Evolutionary conservation across 2,113 vertebrate genomes (phyloP), one percentile per base, ranked within the genome.

Genomic region (Silurus asotus): DNA sequence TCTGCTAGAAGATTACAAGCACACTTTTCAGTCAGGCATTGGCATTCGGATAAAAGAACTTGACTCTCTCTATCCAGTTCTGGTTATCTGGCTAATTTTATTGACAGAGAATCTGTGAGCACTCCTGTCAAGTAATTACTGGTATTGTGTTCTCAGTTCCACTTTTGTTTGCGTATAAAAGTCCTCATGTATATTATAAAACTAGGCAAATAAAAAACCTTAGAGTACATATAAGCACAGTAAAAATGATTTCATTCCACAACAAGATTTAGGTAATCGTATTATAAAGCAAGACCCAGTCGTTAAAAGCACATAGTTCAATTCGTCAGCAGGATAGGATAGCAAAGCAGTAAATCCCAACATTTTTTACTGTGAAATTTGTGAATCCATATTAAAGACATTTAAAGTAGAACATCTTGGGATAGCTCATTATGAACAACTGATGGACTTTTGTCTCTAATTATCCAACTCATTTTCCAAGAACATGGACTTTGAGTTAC

Each of bases 11-110:
- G 77, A 90, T 89, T 88, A 90, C 84, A 87, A 82, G 81, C 77
- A 77, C 79, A 37, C 86, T 85, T 59, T 82, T 82, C 69, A 70
- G 79, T 79, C 61, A 80, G 74, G 15, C 72, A 89, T 78, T 88
- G 90, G 88, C 86, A 87, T 91, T 91, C 84, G 87, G 72, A 91
- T 91, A 87, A 88, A 90, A 87, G 81, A 87, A 86, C 86, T 81
- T 14, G 69, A 72, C 69, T 87, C 13, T 78, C 19, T 82, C 84
- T 58, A 67, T 83, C 86, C 75, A 85, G 72, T 88, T 85, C 75
- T 17, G 28, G 79, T 88, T 85, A 77, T 89, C 78, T 87, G 70
- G 72, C 81, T 76, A 83, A 86, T 89, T 89, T 83, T 88, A 89
- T 90, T 89, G 88, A 89, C 74, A 53, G 14, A 25, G 37, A 67